Conservation (phyloP, 2,113 vertebrate species). For the Ptilorrhoa leucosticta region DNA sequence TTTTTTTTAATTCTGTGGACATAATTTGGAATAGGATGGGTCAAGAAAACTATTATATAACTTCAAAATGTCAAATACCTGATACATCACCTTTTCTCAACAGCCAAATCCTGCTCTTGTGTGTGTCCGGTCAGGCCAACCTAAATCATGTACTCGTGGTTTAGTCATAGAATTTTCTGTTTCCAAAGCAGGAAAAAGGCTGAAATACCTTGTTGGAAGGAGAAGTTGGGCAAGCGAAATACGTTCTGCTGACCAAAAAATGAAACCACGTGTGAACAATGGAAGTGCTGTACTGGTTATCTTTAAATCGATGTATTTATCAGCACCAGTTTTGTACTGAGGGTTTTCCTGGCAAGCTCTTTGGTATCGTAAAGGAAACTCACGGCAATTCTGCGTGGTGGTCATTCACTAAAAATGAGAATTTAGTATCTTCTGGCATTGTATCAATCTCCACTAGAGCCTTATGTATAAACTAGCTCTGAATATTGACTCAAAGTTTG, state of each 20-base stretch:
- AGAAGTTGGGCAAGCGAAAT: background rate
- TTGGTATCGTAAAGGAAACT: conserved; percentile 1
- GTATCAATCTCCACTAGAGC: background rate
- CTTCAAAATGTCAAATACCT: background rate
- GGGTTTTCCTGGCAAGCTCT: conserved; percentile 19
- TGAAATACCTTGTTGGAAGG: background rate
- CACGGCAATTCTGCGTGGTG: background rate
- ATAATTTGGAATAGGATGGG: background rate
- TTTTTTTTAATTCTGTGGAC: background rate
- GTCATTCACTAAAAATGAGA: conserved; percentile 35
- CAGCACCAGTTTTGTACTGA: background rate
- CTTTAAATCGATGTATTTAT: background rate
- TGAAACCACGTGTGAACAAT: conserved; percentile 9
- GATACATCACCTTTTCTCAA: background rate
- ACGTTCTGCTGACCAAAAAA: background rate
- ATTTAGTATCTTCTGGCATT: conserved; percentile 28
- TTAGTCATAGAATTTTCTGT: background rate
- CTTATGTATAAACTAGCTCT: background rate
- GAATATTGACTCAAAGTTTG: background rate
- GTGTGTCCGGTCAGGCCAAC: background rate
- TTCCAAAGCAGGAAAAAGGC: background rate
- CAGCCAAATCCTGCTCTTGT: background rate
- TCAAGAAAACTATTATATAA: background rate
- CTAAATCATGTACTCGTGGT: background rate
- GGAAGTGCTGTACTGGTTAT: background rate